Evolutionary conservation across 2,888 invertebrate genomes (phyloP).

Genomic region (Graphium colonna): DNA sequence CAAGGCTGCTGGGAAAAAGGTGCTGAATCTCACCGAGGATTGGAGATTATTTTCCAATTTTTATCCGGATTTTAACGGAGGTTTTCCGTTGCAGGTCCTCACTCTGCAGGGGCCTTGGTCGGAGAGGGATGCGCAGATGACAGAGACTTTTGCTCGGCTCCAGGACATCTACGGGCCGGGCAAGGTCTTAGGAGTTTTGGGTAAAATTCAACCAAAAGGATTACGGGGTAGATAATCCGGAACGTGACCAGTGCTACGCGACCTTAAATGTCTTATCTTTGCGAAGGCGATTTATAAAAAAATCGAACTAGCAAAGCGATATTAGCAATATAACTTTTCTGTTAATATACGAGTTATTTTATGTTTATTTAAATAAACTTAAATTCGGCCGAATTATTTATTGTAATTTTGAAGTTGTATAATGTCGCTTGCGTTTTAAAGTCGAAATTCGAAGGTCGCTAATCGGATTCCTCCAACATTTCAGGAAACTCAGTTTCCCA

Average conservation of each 20-base stretch:
- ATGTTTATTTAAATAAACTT: no score
- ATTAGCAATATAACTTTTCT: neutral
- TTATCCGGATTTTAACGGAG: neutral
- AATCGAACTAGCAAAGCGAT: no score
- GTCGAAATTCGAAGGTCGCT: neutral
- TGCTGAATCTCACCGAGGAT: no score
- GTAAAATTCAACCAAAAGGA: slow-evolving; percentile 40
- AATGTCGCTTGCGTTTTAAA: no score
- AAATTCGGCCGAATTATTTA: no score
- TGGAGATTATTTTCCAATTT: no score
- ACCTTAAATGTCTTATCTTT: neutral
- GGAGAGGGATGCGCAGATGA: slow-evolving; percentile 80
- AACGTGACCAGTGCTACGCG: neutral
- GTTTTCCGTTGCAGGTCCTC: slow-evolving; percentile 62
- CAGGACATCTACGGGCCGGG: slow-evolving; percentile 80
- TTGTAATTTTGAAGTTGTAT: no score
- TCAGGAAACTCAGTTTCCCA: slow-evolving; percentile 69
- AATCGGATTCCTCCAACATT: slow-evolving; percentile 14
- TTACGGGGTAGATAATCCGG: neutral
- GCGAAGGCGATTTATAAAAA: slow-evolving; percentile 3
- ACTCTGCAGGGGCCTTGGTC: slow-evolving; percentile 79
- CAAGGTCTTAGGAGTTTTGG: slow-evolving; percentile 79
- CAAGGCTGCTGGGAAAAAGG: no score
- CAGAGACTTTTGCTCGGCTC: slow-evolving; percentile 78
- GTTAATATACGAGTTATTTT: neutral